Evolutionary conservation across 1,140 invertebrate genomes (phyloP).

Genomic region (Drosophila nebulosa): DNA sequence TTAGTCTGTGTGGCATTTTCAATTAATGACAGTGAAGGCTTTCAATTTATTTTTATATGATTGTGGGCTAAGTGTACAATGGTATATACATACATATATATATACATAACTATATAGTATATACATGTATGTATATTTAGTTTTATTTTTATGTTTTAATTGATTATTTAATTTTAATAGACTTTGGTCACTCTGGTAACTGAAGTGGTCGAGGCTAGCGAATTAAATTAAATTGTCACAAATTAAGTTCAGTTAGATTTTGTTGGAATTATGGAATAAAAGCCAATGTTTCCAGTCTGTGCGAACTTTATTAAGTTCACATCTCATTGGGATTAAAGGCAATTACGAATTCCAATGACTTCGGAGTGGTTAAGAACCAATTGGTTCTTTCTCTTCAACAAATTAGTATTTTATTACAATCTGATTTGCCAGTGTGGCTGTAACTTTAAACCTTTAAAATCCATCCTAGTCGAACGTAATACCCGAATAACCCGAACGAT

Average conservation of each 20-base stretch:
- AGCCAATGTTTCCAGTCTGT: background rate
- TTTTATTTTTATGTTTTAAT: conserved; percentile 20
- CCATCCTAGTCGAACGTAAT: too few species aligned
- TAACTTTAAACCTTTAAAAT: too few species aligned
- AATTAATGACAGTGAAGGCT: conserved; percentile 27
- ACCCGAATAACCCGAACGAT: too few species aligned
- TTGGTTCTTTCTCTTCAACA: too few species aligned
- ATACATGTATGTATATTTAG: background rate
- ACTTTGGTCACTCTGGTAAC: background rate
- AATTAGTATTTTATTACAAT: too few species aligned
- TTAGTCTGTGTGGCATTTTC: conserved; percentile 33
- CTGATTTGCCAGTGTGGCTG: too few species aligned
- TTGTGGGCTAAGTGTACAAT: conserved; percentile 22
- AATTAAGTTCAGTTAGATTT: background rate
- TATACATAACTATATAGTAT: background rate
- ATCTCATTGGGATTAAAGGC: background rate
- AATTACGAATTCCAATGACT: too few species aligned
- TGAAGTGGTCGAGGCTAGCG: background rate
- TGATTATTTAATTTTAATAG: conserved; percentile 5
- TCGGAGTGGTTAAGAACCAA: too few species aligned
- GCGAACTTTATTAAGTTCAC: too few species aligned
- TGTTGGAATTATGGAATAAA: background rate
- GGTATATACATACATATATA: background rate
- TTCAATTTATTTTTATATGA: conserved; percentile 28
- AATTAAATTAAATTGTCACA: background rate